Evolutionary conservation across 2,888 invertebrate genomes (phyloP), one percentile per base, ranked within the genome.

Genomic region (Emmelina monodactyla): DNA sequence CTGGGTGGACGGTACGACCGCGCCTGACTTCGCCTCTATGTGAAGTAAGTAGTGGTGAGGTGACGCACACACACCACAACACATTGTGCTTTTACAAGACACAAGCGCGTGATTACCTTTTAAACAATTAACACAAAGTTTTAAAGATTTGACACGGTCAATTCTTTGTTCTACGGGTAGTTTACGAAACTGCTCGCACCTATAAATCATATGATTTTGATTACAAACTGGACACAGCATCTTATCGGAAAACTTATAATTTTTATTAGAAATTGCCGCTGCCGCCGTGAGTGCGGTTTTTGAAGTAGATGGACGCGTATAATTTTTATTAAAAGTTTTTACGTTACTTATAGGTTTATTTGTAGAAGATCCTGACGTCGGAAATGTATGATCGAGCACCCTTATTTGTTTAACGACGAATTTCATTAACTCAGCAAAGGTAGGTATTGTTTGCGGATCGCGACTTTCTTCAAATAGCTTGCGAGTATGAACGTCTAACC

Each of bases 31-130:
- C 7, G 33, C 6, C 12, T 37, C 33, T 3, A 33, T 1, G 14
- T 33, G 37, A 6, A 37, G n/a, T 2, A 28, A 30, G 28, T 37
- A 28, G 13, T 37, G 37, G 28, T 33, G 37, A 11, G 25, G 25
- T 25, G 25, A 25, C 25, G 25, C 25, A 25, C 25, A 25, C 25
- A 25, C 25, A 25, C 15, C 30, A 13, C 14, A 14, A 13, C 15
- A 6, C 15, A 14, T 30, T 13, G 14, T 5, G 10, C 14, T 30
- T 30, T 14, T 30, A 10, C 15, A 30, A 3, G 30, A 15, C 13
- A 14, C n/a, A 15, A 12, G 13, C n/a, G 7, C 30, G 10, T 30
- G 30, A 15, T 15, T 15, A 14, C 14, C 15, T 14, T 15, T 30
- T 6, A 30, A 10, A 14, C 15, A 14, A 14, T 15, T 14, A 5